Evolutionary conservation across 2,113 vertebrate genomes (phyloP).

Genomic region (Zosterops pallidus): DNA sequence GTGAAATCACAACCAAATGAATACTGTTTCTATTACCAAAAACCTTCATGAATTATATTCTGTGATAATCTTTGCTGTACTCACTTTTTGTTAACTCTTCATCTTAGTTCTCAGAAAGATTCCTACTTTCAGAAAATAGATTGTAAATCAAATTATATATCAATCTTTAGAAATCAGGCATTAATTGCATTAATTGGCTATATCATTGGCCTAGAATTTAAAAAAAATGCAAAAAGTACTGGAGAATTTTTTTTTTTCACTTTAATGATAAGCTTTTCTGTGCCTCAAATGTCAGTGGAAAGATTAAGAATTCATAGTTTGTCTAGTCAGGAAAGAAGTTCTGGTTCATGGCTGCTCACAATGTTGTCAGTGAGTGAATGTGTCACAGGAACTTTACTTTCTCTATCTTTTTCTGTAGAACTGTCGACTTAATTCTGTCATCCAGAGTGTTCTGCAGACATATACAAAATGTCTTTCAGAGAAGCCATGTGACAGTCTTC

Average conservation of each 20-base stretch:
- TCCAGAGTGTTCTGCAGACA: not conserved
- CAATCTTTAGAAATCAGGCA: not conserved
- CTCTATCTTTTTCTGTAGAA: not conserved
- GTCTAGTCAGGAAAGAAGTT: not conserved
- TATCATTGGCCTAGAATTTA: not conserved
- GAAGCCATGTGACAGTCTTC: not conserved
- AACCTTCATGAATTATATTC: not conserved
- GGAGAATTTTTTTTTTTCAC: not conserved
- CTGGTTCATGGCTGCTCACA: not conserved
- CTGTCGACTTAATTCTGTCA: not conserved
- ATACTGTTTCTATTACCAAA: not conserved
- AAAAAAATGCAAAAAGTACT: not conserved
- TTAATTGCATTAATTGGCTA: not conserved
- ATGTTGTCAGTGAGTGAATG: not conserved
- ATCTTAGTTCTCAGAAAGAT: not conserved
- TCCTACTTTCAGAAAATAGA: not conserved
- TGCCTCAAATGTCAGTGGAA: not conserved
- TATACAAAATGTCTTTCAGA: constrained; percentile 16
- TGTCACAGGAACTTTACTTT: not conserved
- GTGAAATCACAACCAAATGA: not conserved
- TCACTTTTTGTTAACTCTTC: not conserved
- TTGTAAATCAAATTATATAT: not conserved
- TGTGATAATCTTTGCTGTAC: not conserved
- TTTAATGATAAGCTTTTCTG: not conserved
- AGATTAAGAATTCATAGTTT: not conserved